Conservation (phyloP, 2,888 invertebrate genomes). For the Drosophila anceps region DNA sequence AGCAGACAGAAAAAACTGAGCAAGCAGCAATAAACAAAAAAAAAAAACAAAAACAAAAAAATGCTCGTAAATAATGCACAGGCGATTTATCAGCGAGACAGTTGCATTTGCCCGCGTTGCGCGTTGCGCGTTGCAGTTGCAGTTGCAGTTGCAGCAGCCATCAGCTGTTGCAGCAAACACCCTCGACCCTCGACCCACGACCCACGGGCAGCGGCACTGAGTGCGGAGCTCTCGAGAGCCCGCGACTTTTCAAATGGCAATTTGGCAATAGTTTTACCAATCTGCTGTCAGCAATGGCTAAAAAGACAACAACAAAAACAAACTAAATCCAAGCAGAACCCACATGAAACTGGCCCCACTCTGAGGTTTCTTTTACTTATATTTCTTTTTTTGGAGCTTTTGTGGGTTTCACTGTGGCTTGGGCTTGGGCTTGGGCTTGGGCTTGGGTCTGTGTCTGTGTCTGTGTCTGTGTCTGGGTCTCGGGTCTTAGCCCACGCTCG, state of each 20-base stretch:
- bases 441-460: constrained; percentile 11
- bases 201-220: constrained; percentile 1
- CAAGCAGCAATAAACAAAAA: too few relatives aligned
- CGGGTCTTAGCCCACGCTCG: constrained; percentile 44
- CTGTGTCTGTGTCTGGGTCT: constrained; percentile 5
- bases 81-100: constrained; percentile 69
- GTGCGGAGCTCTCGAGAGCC: not conserved
- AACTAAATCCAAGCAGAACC: constrained; percentile 28
- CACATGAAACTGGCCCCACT: constrained; percentile 42
- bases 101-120: constrained; percentile 49
- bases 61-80: constrained; percentile 61
- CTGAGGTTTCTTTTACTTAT: constrained; percentile 4
- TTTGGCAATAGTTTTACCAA: constrained; percentile 62
- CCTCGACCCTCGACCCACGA: constrained; percentile 19
- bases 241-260: constrained; percentile 63
- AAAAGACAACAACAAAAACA: not conserved
- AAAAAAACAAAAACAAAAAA: constrained; percentile 21
- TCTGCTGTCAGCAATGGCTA: constrained; percentile 17
- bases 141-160: constrained; percentile 39
- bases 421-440: too few relatives aligned
- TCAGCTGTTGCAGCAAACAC: constrained; percentile 29
- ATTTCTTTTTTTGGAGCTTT: constrained; percentile 11
- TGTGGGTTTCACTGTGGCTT: constrained; percentile 38
- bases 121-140: too few relatives aligned
- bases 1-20: too few relatives aligned